Evolutionary conservation across 2,113 vertebrate genomes (phyloP).

Genomic region (Gobius niger): DNA sequence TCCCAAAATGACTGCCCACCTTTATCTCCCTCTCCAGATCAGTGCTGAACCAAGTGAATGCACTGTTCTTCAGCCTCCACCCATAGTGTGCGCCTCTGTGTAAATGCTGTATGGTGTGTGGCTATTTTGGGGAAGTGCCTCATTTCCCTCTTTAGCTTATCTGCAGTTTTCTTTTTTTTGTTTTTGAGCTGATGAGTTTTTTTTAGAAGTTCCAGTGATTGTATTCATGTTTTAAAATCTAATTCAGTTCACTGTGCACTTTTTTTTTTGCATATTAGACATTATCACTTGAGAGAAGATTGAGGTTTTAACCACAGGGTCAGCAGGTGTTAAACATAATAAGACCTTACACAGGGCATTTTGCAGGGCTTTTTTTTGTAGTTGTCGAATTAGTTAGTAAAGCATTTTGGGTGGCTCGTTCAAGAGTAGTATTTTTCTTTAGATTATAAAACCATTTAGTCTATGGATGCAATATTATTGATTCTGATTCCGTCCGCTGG

Average conservation of each 20-base stretch:
- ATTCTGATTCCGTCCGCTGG: neutral
- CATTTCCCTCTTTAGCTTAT: constrained; percentile 55
- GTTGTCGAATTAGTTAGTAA: too few species aligned
- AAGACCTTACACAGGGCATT: too few species aligned
- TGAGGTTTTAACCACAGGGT: too few species aligned
- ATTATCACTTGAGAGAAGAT: too few species aligned
- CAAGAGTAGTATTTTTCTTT: neutral
- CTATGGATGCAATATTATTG: neutral
- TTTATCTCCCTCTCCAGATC: constrained; percentile 58
- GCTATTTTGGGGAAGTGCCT: constrained; percentile 52
- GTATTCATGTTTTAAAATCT: too few species aligned
- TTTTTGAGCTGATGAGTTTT: too few species aligned
- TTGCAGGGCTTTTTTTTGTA: too few species aligned
- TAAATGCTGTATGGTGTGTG: constrained; percentile 34
- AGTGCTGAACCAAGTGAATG: constrained; percentile 25
- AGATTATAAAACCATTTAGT: neutral
- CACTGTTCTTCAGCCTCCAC: constrained; percentile 30
- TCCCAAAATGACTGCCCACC: constrained; percentile 45
- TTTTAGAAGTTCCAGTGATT: too few species aligned
- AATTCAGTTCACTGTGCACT: too few species aligned
- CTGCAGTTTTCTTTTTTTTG: constrained; percentile 14
- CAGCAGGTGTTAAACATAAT: too few species aligned
- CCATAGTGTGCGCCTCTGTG: constrained; percentile 16
- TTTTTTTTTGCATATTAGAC: too few species aligned
- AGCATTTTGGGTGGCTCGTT: too few species aligned